phyloP scores from a whole-genome alignment of 2,113 vertebrate genomes.

The Gnathonemus echidnorhynchus region DNA sequence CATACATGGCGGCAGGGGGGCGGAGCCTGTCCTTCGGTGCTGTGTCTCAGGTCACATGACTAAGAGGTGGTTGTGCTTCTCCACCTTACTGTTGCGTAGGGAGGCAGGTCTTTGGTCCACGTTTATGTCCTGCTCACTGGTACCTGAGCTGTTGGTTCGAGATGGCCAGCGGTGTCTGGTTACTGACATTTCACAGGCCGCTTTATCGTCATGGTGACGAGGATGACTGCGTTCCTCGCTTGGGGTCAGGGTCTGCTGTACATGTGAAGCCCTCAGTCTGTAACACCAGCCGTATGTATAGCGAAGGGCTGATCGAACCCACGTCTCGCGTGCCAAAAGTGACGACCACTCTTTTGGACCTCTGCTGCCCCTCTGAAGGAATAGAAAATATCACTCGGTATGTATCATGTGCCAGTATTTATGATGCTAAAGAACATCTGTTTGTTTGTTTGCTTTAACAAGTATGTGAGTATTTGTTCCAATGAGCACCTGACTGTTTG shows the following conservation, averaged over 20 bases:
- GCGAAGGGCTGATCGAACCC: neutral
- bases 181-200: neutral
- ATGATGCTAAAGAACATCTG: neutral
- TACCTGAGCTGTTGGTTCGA: neutral
- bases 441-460: neutral
- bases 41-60: constrained; percentile 27
- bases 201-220: too few species aligned
- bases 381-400: neutral
- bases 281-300: neutral
- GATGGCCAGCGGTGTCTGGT: neutral
- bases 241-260: neutral
- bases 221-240: neutral
- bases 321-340: neutral
- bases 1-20: constrained; percentile 32
- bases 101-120: neutral
- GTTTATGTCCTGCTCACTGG: neutral
- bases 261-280: neutral
- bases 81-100: neutral
- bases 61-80: neutral
- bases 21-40: neutral
- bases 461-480: neutral
- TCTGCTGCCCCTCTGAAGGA: neutral
- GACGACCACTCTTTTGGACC: neutral
- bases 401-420: neutral
- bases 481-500: neutral